Evolutionary conservation across 2,888 invertebrate genomes (phyloP).

Genomic region (Eupithecia subumbrata): DNA sequence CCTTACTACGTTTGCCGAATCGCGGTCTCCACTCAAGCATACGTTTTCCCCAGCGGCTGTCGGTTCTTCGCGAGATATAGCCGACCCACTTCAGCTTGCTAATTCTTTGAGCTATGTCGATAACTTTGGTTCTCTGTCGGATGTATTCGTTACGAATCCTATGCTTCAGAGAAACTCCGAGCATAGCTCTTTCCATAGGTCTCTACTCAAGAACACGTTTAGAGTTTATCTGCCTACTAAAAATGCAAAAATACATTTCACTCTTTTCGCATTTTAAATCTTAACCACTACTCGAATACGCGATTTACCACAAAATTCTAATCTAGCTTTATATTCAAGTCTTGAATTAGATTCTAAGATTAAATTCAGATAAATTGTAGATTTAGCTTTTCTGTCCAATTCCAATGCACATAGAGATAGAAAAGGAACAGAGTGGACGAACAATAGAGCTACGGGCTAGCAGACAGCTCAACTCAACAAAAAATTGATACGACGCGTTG

Average conservation of each 20-base stretch:
- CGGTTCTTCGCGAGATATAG: too few relatives aligned
- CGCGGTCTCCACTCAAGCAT: neutral
- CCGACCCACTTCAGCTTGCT: too few relatives aligned
- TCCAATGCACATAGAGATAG: constrained; percentile 4
- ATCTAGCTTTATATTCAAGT: neutral
- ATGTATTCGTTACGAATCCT: too few relatives aligned
- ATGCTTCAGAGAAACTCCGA: too few relatives aligned
- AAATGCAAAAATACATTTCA: neutral
- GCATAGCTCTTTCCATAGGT: too few relatives aligned
- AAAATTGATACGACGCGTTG: constrained; percentile 10
- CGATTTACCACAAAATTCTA: neutral
- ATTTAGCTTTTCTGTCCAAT: neutral
- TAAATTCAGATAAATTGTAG: neutral
- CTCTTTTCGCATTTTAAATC: neutral
- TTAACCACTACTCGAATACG: neutral
- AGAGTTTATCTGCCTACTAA: neutral
- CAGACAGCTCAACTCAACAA: constrained; percentile 26
- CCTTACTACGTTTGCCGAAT: neutral
- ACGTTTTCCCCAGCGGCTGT: too few relatives aligned
- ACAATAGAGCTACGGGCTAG: constrained; percentile 14
- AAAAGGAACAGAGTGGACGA: constrained; percentile 1
- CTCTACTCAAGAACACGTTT: neutral
- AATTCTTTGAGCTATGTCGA: too few relatives aligned
- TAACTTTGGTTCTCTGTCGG: too few relatives aligned
- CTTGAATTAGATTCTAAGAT: neutral